Conservation (phyloP, 2,113 vertebrate species). For the Pangasianodon hypophthalmus region DNA sequence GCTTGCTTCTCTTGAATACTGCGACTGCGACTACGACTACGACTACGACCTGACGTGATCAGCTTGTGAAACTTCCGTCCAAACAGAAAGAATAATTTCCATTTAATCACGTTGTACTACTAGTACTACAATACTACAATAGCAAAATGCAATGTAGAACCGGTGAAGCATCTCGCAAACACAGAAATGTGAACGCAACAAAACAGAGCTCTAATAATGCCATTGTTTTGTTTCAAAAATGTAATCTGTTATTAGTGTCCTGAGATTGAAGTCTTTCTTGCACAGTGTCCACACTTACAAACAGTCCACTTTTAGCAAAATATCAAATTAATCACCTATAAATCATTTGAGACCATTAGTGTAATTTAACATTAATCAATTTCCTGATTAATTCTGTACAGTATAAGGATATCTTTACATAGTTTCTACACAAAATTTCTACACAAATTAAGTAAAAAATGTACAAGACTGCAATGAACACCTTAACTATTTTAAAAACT, state of each 20-base stretch:
- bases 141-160: no score
- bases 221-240: not conserved
- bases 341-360: not conserved
- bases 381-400: no score
- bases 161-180: not conserved
- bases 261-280: no score
- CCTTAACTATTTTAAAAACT: no score
- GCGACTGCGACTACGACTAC: no score
- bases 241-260: no score
- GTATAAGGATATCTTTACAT: no score
- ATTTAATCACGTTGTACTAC: not conserved
- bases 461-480: not conserved
- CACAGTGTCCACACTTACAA: no score
- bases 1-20: not conserved
- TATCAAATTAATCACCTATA: not conserved
- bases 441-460: not conserved
- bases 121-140: not conserved
- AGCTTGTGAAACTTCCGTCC: not conserved
- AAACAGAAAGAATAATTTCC: not conserved
- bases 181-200: not conserved
- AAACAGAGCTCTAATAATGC: not conserved
- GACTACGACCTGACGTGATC: not conserved
- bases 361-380: no score
- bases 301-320: not conserved
- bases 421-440: no score